Evolutionary conservation across 64 coral and sea anemone species (phyloP).

Genomic region (Acropora tenuis): DNA sequence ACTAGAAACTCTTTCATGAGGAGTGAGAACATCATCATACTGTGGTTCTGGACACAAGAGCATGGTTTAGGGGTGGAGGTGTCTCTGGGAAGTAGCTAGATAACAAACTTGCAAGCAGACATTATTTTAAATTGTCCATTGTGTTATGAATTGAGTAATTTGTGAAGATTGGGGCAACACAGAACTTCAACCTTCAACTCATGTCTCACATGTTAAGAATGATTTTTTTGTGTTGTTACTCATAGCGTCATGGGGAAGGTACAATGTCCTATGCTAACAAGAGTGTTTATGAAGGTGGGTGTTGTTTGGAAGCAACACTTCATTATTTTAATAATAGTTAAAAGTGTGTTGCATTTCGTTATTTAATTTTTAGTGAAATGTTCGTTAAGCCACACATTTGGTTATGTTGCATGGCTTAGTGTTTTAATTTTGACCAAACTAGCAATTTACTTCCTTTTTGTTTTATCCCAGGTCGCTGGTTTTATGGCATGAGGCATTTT

Average conservation of each 20-base stretch:
- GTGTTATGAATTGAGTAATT: too few species aligned
- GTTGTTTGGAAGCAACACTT: background rate
- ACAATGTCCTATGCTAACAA: constrained; percentile 80
- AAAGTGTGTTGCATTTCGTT: too few species aligned
- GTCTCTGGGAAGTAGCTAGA: too few species aligned
- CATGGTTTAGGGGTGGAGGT: too few species aligned
- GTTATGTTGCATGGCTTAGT: background rate
- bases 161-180: background rate
- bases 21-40: too few species aligned
- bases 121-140: too few species aligned
- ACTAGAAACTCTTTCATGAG: too few species aligned
- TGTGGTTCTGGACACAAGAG: too few species aligned
- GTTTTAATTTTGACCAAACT: background rate
- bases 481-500: constrained; percentile 48
- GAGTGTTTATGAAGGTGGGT: constrained; percentile 77
- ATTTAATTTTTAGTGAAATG: too few species aligned
- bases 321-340: too few species aligned
- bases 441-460: background rate
- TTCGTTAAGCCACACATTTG: background rate
- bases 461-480: constrained; percentile 51
- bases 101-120: too few species aligned
- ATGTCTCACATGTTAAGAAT: too few species aligned
- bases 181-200: background rate
- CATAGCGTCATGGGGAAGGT: constrained; percentile 76
- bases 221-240: background rate